A percentile compares a stretch with the other conserved stretches of the same genome.
These are phyloP conservation scores for Anolis apletophallus DNA, from an alignment of 2,797 vertebrate species.

Conservation along the genomic window DNA sequence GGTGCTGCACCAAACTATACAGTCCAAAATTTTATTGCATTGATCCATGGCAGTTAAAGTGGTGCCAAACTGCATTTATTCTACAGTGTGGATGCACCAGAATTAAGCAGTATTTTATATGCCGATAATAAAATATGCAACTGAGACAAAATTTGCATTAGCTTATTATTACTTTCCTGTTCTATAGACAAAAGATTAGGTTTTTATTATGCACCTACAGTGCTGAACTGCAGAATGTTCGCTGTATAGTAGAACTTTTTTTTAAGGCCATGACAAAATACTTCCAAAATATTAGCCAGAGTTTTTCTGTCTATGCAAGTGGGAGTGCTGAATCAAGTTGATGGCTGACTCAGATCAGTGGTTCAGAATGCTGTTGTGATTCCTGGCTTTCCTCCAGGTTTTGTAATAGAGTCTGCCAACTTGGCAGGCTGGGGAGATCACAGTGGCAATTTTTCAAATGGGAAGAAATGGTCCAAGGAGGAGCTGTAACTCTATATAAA, in stretches of 20 bases:
- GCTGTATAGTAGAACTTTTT: slow-evolving; percentile 20
- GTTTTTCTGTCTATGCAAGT: slow-evolving; percentile 61
- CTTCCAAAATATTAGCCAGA: slow-evolving; percentile 64
- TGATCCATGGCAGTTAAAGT: no score
- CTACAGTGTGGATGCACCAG: no score
- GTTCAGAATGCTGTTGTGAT: slow-evolving; percentile 69
- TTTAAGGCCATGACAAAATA: slow-evolving; percentile 41
- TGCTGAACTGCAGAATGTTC: slow-evolving; percentile 64
- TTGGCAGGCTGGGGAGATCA: slow-evolving; percentile 77
- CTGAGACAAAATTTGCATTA: slow-evolving; percentile 25
- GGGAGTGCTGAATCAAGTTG: slow-evolving; percentile 69
- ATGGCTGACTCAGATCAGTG: slow-evolving; percentile 75
- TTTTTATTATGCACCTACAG: slow-evolving; percentile 39
- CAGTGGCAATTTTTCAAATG: slow-evolving; percentile 81
- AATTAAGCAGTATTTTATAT: neutral
- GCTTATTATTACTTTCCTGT: neutral
- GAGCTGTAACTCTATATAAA: slow-evolving; percentile 78
- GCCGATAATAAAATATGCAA: slow-evolving; percentile 38
- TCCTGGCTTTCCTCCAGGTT: slow-evolving; percentile 76
- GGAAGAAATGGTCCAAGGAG: slow-evolving; percentile 76
- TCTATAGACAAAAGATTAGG: slow-evolving; percentile 53
- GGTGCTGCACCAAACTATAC: no score
- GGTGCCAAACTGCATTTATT: no score
- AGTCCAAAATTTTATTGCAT: no score
- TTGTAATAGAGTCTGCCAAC: slow-evolving; percentile 73